Evolutionary conservation across 2,888 invertebrate species (phyloP), one percentile per base, ranked within the genome.

Genomic region (Pecten maximus): DNA sequence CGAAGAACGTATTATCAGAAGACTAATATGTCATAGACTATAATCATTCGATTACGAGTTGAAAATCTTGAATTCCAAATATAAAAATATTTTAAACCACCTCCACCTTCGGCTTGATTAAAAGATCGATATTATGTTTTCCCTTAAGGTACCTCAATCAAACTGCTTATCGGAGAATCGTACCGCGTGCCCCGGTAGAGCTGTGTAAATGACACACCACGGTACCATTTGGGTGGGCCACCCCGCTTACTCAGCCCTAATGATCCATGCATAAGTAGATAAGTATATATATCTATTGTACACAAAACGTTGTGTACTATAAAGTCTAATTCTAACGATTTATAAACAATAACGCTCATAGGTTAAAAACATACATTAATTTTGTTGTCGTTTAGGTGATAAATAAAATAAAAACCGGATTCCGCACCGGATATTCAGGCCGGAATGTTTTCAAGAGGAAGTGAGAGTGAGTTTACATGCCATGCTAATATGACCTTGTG

Each of bases 181-280:
- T 74, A 74, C 74, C 74, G 74, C 74, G 74, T 74, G 74, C 74
- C 74, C 74, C 74, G 74, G 4, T 74, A n/a, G 23, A 60, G 19
- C 6, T 60, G 60, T 60, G 60, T 60, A 74, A 35, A 28, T 74
- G 74, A 3, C 74, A 74, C 35, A 74, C 74, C 8, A 10, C 74
- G 23, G 50, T 19, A 19, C 74, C 35, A 35, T 35, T 35, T 74
- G 74, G 74, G 74, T 74, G 74, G 74, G 35, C 74, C 74, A 74
- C 74, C 74, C 74, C 0, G 28, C 8, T 35, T 74, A 74, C 2
- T 15, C 74, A 74, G 35, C 74, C 35, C 35, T 74, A 74, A 74
- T 74, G 74, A 74, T 2, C 74, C 74, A 35, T 74, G 35, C 10
- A 23, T 35, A 74, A 35, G 35, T 8, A 35, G 74, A 28, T 60